Conservation (phyloP, 1,140 invertebrate genomes). For the Eufriesea mexicana region DNA sequence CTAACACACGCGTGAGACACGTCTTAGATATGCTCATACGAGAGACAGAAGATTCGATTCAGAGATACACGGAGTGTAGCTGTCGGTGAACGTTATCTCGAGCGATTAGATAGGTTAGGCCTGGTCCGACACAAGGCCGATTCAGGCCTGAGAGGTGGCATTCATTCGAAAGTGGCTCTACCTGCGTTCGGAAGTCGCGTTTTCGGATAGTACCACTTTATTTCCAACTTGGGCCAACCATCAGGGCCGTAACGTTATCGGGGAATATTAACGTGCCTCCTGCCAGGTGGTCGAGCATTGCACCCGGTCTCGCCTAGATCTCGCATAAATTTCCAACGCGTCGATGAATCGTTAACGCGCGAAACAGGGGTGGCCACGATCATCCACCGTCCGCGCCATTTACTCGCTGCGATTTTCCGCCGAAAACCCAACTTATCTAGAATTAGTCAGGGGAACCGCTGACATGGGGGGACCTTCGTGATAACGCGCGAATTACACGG, state of each 20-base stretch:
- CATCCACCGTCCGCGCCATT: neutral
- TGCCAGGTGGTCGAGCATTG: slow-evolving; percentile 30
- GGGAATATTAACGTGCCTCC: neutral
- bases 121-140: neutral
- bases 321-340: slow-evolving; percentile 20
- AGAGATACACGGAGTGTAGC: neutral
- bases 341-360: slow-evolving; percentile 22
- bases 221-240: too few relatives aligned
- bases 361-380: too few relatives aligned
- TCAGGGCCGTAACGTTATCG: neutral
- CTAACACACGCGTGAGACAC: too few relatives aligned
- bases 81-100: neutral
- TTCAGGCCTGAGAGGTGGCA: neutral
- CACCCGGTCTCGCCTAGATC: neutral
- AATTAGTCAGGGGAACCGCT: neutral
- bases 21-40: too few relatives aligned
- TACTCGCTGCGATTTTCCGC: neutral
- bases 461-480: neutral
- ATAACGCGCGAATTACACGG: too few relatives aligned
- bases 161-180: neutral
- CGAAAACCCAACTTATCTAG: neutral
- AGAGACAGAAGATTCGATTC: neutral
- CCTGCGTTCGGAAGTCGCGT: neutral
- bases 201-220: neutral
- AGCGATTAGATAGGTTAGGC: neutral